A percentile compares a stretch with the other conserved stretches of the same genome.
Evolutionary conservation across 2,113 vertebrate genomes (phyloP).

Genomic region (Ictalurus punctatus): DNA sequence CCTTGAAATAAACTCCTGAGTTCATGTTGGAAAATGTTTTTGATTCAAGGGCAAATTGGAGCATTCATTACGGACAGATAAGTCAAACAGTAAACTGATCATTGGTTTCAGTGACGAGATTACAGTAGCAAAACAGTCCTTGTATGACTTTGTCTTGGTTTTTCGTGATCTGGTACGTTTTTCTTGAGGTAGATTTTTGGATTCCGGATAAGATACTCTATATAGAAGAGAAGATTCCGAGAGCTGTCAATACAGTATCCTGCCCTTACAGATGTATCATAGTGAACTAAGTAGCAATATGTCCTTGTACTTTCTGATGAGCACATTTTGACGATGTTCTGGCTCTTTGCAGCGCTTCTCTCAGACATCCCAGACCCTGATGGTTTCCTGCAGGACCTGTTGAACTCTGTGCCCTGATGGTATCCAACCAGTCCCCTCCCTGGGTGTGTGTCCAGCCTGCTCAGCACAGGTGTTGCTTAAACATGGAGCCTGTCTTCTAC

Average conservation of each 20-base stretch:
- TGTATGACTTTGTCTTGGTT: neutral
- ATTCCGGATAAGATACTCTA: neutral
- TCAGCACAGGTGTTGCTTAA: conserved; percentile 51
- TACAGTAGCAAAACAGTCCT: neutral
- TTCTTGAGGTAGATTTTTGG: neutral
- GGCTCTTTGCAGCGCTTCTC: conserved; percentile 80
- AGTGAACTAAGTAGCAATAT: neutral
- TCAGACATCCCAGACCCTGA: conserved; percentile 89
- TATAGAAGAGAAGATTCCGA: no score
- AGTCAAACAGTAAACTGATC: neutral
- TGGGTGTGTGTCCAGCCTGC: conserved; percentile 42
- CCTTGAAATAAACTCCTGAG: neutral
- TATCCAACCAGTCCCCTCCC: conserved; percentile 44
- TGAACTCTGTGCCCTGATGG: conserved; percentile 93
- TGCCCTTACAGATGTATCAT: neutral
- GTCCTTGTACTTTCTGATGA: neutral
- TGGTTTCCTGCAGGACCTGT: conserved; percentile 90
- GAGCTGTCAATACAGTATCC: neutral
- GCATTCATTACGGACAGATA: neutral
- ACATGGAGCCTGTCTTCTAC: conserved; percentile 42
- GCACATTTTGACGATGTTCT: neutral
- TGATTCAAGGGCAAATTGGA: no score
- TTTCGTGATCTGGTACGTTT: neutral
- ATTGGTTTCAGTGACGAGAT: neutral
- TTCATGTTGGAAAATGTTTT: neutral